Percentiles rank a stretch among this genome's conserved stretches.
Conservation (phyloP, 35 echinoderm and acorn worm genomes). For the Diadema setosum region DNA sequence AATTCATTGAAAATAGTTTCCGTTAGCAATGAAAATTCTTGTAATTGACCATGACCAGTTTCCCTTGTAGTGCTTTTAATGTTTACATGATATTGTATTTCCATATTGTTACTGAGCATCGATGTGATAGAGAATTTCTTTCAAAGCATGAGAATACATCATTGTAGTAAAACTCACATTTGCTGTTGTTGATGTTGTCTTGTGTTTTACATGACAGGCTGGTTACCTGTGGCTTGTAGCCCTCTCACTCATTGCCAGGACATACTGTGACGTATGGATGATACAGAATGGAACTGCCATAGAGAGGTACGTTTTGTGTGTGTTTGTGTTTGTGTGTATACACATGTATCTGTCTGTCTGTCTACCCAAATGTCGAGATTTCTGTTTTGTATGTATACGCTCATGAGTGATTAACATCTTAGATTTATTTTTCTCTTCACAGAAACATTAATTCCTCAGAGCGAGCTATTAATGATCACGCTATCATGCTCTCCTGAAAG, state of each 20-base stretch:
- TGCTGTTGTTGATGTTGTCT: not conserved
- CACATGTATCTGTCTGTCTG: too few species aligned
- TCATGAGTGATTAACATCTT: too few species aligned
- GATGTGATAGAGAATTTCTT: not conserved
- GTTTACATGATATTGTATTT: not conserved
- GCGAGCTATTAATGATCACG: too few species aligned
- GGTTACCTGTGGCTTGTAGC: constrained; percentile 72
- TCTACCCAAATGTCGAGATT: too few species aligned
- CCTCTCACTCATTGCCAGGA: constrained; percentile 63
- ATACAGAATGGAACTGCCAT: constrained; percentile 95
- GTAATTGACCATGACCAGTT: not conserved
- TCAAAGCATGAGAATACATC: too few species aligned
- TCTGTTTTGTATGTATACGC: too few species aligned
- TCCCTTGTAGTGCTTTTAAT: not conserved
- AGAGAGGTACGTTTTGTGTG: constrained; percentile 82
- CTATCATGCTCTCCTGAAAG: too few species aligned
- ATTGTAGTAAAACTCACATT: not conserved
- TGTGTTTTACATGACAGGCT: constrained; percentile 55
- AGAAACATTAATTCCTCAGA: too few species aligned
- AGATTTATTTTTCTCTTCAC: too few species aligned
- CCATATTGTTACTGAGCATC: not conserved
- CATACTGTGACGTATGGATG: constrained; percentile 99
- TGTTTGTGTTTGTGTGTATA: too few species aligned
- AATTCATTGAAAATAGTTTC: too few species aligned
- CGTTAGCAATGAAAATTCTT: not conserved